Base-by-base conservation (phyloP, 2,888 invertebrate genomes). In the Herminia tarsipennalis region DNA sequence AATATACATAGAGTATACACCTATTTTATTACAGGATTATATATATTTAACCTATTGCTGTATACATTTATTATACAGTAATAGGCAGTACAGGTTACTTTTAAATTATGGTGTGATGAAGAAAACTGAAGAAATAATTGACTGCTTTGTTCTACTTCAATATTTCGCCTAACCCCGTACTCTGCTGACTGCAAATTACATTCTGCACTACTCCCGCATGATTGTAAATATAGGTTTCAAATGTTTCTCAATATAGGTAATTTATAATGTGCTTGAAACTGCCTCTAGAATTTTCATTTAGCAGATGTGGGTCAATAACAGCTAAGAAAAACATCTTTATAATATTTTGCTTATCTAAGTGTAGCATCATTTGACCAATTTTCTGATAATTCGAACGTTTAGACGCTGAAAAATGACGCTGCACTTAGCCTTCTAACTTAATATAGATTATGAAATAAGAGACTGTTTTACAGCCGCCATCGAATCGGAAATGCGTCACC, bases 401-500 rank as follows among this genome's bases (percentile, higher is more conserved):
- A 16, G 6, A 10, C 25, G 36, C 43, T 13, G 32, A 14, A 18
- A 55, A 58, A 56, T 50, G 44, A 54, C 52, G 52, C 48, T 44
- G 49, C 34, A 18, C 48, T 66, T 54, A 66, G 68, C 67, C 41
- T 41, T 55, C 63, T 48, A 39, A 47, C 36, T 18, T 38, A 42
- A 34, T 45, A 40, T 54, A 52, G 39, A 56, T 48, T 58, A 45
- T 53, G 59, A 62, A 59, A 50, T 41, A 50, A 30, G 36, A 32
- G 34, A 45, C 65, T 66, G 57, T 63, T 70, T 73, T 62, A 47
- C 85, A 88, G 90, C 90, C 18, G 96, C 95, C 40, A 95, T 96
- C 70, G 96, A 95, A 63, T 94, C 96, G 58, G 96, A 96, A 89
- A 94, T 95, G 80, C 95, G 95, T 67, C 96, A 96, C 66, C 96